phyloP scores from a whole-genome alignment of 2,888 invertebrate genomes.

The Leptarthrus brevirostris region DNA sequence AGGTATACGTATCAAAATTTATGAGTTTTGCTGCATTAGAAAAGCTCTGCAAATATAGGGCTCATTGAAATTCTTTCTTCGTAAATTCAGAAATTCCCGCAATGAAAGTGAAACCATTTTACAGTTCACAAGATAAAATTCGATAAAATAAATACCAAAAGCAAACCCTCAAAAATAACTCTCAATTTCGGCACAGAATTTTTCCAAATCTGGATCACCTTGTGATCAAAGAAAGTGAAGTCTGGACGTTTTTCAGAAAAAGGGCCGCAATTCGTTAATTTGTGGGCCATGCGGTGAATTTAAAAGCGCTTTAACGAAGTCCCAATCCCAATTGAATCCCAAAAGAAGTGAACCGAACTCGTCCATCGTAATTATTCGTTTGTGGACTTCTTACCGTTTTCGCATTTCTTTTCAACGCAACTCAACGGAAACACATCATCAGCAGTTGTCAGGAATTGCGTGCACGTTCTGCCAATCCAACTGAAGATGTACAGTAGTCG shows the following conservation, averaged over 20 bases:
- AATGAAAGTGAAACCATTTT: no score
- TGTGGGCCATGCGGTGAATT: slow-evolving; percentile 35
- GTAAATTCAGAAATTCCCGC: no score
- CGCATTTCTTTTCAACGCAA: neutral
- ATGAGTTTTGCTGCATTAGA: no score
- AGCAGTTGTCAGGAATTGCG: slow-evolving; percentile 5
- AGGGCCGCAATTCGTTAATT: slow-evolving; percentile 8
- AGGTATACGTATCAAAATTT: no score
- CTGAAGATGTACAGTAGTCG: neutral
- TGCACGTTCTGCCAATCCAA: slow-evolving; percentile 1
- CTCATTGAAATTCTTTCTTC: no score
- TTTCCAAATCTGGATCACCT: neutral
- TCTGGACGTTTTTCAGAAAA: slow-evolving; percentile 17
- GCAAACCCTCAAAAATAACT: no score
- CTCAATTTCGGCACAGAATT: neutral
- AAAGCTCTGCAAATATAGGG: no score
- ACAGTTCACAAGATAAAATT: no score
- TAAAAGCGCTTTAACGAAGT: slow-evolving; percentile 1
- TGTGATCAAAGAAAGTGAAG: slow-evolving; percentile 32
- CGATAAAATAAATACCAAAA: no score
- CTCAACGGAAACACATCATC: neutral
- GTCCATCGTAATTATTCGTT: slow-evolving; percentile 26
- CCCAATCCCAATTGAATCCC: no score
- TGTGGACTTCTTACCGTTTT: neutral
- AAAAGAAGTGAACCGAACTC: neutral